A percentile compares a stretch with the other conserved stretches of the same genome.
Evolutionary conservation across 2,888 invertebrate genomes (phyloP).

Genomic region (Leistus spinibarbis): DNA sequence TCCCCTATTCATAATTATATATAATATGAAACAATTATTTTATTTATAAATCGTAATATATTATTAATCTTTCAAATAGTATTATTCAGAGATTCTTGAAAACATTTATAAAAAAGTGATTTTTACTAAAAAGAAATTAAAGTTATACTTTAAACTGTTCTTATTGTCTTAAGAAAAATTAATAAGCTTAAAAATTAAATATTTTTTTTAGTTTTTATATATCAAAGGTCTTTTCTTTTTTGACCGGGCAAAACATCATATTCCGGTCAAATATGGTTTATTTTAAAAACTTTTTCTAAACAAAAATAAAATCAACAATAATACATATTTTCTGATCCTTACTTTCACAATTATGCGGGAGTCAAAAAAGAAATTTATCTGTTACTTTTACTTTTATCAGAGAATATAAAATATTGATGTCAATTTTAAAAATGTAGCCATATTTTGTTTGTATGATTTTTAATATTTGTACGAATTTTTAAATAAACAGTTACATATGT

Average conservation of each 20-base stretch:
- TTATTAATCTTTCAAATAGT: too few species aligned
- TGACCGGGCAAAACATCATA: background rate
- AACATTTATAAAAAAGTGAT: too few species aligned
- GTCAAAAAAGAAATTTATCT: background rate
- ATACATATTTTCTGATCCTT: background rate
- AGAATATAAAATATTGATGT: background rate
- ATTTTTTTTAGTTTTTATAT: background rate
- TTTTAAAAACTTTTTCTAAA: background rate
- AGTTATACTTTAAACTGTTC: too few species aligned
- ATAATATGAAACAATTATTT: too few species aligned
- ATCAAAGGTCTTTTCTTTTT: background rate
- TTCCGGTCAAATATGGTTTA: background rate
- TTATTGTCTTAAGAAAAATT: too few species aligned
- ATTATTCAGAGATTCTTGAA: too few species aligned
- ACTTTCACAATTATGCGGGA: background rate
- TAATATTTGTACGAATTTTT: too few species aligned
- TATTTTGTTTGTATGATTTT: background rate
- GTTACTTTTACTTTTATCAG: background rate
- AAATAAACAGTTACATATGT: background rate
- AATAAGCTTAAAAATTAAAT: background rate
- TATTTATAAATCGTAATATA: too few species aligned
- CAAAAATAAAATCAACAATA: background rate
- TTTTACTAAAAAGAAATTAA: too few species aligned
- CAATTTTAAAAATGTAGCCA: background rate
- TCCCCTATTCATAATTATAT: too few species aligned